Conservation (phyloP, 2,888 invertebrate genomes). For the Crioceris asparagi region DNA sequence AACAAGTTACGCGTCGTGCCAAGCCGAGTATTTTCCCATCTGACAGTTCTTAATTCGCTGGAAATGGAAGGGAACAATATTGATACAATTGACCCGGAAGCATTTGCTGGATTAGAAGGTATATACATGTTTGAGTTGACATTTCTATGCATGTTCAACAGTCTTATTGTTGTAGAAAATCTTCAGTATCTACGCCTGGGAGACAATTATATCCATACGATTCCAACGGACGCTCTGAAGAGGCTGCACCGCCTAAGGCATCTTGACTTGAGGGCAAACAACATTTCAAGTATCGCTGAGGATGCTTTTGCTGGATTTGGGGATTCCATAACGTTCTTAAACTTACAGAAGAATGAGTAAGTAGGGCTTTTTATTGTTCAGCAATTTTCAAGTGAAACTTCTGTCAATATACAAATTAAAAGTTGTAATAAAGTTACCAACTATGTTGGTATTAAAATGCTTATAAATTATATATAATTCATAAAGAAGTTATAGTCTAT, state of each 20-base stretch:
- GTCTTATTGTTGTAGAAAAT: no score
- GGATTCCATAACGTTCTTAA: constrained; percentile 85
- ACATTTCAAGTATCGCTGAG: constrained; percentile 70
- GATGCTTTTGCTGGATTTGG: constrained; percentile 84
- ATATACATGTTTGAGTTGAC: constrained; percentile 25
- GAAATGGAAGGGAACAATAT: constrained; percentile 84
- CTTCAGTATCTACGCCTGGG: constrained; percentile 81
- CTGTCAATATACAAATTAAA: no score
- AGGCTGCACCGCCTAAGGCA: constrained; percentile 78
- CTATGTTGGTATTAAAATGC: no score
- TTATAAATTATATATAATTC: no score
- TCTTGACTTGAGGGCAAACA: constrained; percentile 78
- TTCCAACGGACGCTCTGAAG: constrained; percentile 75
- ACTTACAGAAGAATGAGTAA: constrained; percentile 86
- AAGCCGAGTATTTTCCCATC: constrained; percentile 70
- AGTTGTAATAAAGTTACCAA: no score
- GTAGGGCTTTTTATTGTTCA: constrained; percentile 30
- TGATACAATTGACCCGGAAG: constrained; percentile 67
- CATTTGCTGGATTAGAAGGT: constrained; percentile 84
- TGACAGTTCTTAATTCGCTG: constrained; percentile 71
- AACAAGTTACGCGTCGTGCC: constrained; percentile 73
- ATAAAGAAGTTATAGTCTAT: no score
- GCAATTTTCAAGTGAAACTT: no score
- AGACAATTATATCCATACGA: constrained; percentile 75
- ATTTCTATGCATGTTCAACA: no score